These are phyloP conservation scores for Lasioglossum albipes DNA, from an alignment of 1,140 invertebrate genomes.

Conservation along the genomic window DNA sequence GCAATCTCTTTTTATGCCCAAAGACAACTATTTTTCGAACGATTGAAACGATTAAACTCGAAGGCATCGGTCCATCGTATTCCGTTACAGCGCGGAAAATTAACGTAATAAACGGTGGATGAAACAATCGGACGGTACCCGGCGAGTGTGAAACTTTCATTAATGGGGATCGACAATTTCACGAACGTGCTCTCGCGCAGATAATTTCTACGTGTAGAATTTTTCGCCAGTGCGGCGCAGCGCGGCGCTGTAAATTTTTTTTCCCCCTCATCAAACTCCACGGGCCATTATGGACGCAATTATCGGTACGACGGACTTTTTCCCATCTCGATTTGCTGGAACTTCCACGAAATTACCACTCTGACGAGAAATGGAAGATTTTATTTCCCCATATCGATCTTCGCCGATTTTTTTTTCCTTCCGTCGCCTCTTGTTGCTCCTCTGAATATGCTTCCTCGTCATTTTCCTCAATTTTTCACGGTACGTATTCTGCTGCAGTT, in stretches of 20 bases:
- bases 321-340: constrained; percentile 21
- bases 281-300: constrained; percentile 39
- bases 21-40: background rate
- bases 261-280: constrained; percentile 12
- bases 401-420: background rate
- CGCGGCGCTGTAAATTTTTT: background rate
- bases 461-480: background rate
- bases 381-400: constrained; percentile 36
- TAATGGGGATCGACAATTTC: background rate
- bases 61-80: background rate
- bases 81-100: background rate
- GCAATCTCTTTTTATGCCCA: background rate
- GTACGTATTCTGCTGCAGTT: background rate
- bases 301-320: constrained; percentile 39
- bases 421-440: background rate
- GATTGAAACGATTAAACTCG: background rate
- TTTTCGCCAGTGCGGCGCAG: background rate
- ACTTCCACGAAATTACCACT: constrained; percentile 43
- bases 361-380: constrained; percentile 29
- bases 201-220: constrained; percentile 1
- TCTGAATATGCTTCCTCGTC: background rate
- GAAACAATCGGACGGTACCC: background rate
- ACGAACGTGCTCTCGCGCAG: background rate
- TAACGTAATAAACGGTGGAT: background rate
- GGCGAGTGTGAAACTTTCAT: background rate